Percentiles rank a stretch among this genome's conserved stretches.
Evolutionary conservation across 1,140 invertebrate genomes (phyloP).

Genomic region (Drosophila lowei): DNA sequence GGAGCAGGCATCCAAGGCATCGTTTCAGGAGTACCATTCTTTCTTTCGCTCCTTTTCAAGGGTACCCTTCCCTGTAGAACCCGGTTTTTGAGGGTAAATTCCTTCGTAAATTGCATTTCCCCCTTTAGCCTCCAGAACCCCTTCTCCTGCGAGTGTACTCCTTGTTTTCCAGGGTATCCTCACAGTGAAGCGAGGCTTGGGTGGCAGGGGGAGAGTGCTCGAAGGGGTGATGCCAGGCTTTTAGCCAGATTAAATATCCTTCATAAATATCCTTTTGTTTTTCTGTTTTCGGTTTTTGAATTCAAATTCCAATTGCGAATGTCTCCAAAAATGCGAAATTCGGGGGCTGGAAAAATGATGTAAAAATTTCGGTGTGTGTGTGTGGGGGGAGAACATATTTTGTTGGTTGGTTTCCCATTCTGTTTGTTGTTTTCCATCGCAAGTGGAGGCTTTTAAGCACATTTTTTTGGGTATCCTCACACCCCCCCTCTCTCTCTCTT

Average conservation of each 20-base stretch:
- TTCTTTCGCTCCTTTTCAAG: too few relatives aligned
- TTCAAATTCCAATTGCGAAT: constrained; percentile 25
- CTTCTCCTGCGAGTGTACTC: too few relatives aligned
- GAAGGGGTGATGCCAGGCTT: not conserved
- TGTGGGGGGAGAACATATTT: constrained; percentile 24
- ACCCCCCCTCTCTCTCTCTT: too few relatives aligned
- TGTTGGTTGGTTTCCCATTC: constrained; percentile 17
- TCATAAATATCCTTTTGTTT: constrained; percentile 2
- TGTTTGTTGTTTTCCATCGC: constrained; percentile 27
- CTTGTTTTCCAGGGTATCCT: too few relatives aligned
- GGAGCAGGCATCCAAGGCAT: too few relatives aligned
- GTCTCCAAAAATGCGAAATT: constrained; percentile 41
- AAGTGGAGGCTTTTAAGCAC: constrained; percentile 46
- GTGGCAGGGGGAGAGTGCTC: too few relatives aligned
- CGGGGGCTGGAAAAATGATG: constrained; percentile 34
- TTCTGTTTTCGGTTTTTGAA: constrained; percentile 12
- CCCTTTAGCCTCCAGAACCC: too few relatives aligned
- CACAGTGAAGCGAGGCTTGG: too few relatives aligned
- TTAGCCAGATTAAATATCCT: constrained; percentile 10
- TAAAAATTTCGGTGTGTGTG: constrained; percentile 14
- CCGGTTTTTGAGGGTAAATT: too few relatives aligned
- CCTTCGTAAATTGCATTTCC: too few relatives aligned
- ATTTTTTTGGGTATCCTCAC: constrained; percentile 15
- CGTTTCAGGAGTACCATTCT: too few relatives aligned
- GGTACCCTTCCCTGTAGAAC: too few relatives aligned